These are phyloP conservation scores for Oopsacas minuta DNA, from an alignment of 37 sponge, comb jelly and placozoan species.

Conservation along the genomic window DNA sequence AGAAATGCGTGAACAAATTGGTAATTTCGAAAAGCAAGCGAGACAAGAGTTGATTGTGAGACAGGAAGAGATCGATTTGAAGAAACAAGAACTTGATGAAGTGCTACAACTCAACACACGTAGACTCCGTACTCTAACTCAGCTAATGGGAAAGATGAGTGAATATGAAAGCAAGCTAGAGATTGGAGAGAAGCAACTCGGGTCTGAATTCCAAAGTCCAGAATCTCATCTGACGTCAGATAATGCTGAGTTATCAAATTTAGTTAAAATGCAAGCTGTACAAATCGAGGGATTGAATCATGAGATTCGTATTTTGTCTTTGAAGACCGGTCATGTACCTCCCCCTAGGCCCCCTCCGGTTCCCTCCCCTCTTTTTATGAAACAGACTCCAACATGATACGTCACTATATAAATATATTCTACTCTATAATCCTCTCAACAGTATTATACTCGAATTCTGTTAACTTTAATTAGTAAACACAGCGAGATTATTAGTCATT, in stretches of 20 bases:
- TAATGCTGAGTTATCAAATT: not conserved
- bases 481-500: no score
- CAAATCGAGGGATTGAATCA: constrained; percentile 65
- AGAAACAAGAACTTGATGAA: constrained; percentile 32
- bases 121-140: constrained; percentile 34
- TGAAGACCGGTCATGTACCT: constrained; percentile 75
- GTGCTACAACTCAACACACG: constrained; percentile 64
- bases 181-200: constrained; percentile 50
- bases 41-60: constrained; percentile 2
- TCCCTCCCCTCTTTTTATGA: constrained; percentile 23
- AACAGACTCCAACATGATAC: not conserved
- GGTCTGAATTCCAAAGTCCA: constrained; percentile 8
- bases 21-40: constrained; percentile 30
- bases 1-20: constrained; percentile 52
- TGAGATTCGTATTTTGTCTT: constrained; percentile 60
- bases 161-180: constrained; percentile 58
- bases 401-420: not conserved
- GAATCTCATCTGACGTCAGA: not conserved
- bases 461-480: no score
- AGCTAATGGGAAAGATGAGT: constrained; percentile 38
- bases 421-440: no score
- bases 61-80: constrained; percentile 42
- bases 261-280: constrained; percentile 51
- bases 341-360: constrained; percentile 70
- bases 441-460: no score